Conservation (phyloP, 2,888 invertebrate genomes). For the Athetis lepigone region DNA sequence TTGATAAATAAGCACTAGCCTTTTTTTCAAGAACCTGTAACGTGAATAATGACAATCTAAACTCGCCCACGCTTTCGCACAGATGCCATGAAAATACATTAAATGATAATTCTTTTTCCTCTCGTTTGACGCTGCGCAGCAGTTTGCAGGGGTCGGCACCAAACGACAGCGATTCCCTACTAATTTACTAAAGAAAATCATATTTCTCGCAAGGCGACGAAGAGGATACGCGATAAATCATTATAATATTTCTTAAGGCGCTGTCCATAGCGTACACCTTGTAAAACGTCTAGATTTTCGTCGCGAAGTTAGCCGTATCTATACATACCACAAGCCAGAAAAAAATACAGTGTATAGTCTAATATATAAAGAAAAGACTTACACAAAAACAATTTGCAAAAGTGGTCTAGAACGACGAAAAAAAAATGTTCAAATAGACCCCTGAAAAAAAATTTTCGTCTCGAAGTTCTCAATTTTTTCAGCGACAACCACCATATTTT, state of each 20-base stretch:
- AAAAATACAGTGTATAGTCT: too few relatives aligned
- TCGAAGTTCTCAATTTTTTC: too few relatives aligned
- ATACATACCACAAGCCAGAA: too few relatives aligned
- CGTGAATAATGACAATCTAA: neutral
- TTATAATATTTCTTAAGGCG: constrained; percentile 24
- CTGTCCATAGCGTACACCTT: too few relatives aligned
- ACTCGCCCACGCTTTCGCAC: neutral
- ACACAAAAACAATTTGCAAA: too few relatives aligned
- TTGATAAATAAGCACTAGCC: neutral
- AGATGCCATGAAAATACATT: constrained; percentile 21
- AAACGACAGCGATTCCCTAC: constrained; percentile 15
- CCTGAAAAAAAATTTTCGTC: too few relatives aligned
- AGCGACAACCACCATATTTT: too few relatives aligned
- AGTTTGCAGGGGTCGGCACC: constrained; percentile 1
- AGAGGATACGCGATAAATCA: constrained; percentile 30
- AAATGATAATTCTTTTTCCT: neutral
- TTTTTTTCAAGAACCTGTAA: neutral
- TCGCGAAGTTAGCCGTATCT: too few relatives aligned
- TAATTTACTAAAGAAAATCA: constrained; percentile 40
- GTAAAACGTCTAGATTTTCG: too few relatives aligned
- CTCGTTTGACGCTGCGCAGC: constrained; percentile 4
- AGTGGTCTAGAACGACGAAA: too few relatives aligned
- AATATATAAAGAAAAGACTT: too few relatives aligned
- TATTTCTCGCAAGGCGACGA: constrained; percentile 23
- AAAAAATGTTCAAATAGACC: too few relatives aligned